These are phyloP conservation scores for Malthinus flaveolus DNA, from an alignment of 2,888 invertebrate genomes.

Conservation along the genomic window DNA sequence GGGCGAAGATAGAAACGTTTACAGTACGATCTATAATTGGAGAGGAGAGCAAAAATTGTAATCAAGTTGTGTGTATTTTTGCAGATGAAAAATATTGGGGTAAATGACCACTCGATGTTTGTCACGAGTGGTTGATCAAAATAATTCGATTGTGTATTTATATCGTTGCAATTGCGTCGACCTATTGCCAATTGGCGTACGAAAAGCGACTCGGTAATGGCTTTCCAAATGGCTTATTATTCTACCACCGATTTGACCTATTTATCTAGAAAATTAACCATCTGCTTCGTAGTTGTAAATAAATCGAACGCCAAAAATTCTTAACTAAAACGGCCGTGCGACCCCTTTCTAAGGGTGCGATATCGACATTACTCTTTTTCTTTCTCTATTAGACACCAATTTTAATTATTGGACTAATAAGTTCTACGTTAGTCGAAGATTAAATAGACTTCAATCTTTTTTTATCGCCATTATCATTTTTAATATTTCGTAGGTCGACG, in stretches of 20 bases:
- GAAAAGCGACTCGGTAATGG: background rate
- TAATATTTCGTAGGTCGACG: too few relatives aligned
- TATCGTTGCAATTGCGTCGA: constrained; percentile 15
- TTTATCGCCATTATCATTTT: too few relatives aligned
- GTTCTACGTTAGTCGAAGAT: too few relatives aligned
- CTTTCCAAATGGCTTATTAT: constrained; percentile 10
- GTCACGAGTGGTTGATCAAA: constrained; percentile 7
- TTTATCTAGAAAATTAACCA: background rate
- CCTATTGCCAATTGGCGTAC: constrained; percentile 5
- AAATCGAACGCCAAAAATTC: background rate
- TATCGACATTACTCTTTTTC: too few relatives aligned
- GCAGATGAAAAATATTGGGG: constrained; percentile 1
- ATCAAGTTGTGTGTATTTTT: background rate
- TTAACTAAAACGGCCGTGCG: background rate
- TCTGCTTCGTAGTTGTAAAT: background rate
- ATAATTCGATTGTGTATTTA: constrained; percentile 10
- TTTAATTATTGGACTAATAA: too few relatives aligned
- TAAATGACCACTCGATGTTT: constrained; percentile 16
- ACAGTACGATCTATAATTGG: too few relatives aligned
- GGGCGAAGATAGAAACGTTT: too few relatives aligned
- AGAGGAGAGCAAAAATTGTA: background rate
- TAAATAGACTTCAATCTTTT: too few relatives aligned
- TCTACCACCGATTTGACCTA: background rate
- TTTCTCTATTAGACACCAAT: too few relatives aligned
- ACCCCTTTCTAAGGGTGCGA: background rate